These are phyloP conservation scores for Trichogramma dendrolimi DNA, from an alignment of 2,888 invertebrate genomes.

Conservation along the genomic window DNA sequence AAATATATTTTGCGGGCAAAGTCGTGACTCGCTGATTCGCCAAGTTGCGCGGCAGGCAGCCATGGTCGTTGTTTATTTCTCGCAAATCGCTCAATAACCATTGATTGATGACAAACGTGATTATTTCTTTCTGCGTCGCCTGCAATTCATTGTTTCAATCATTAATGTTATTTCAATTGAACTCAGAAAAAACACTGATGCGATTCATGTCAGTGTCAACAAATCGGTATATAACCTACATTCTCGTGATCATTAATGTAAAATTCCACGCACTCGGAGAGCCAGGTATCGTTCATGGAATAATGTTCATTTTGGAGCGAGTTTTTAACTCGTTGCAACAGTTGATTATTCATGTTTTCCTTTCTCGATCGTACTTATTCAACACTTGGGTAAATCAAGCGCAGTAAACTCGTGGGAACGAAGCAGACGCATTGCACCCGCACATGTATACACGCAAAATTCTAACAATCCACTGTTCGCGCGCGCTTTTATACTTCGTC, in stretches of 20 bases:
- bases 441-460: not conserved
- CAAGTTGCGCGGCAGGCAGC: slow-evolving; percentile 60
- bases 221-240: slow-evolving; percentile 31
- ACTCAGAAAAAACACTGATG: slow-evolving; percentile 10
- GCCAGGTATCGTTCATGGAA: slow-evolving; percentile 43
- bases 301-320: slow-evolving; percentile 38
- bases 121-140: slow-evolving; percentile 54
- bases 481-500: not conserved
- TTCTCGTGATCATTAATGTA: slow-evolving; percentile 35
- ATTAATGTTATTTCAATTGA: slow-evolving; percentile 14
- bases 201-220: slow-evolving; percentile 1
- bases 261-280: slow-evolving; percentile 44
- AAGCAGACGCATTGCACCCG: not conserved
- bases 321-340: slow-evolving; percentile 35
- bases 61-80: slow-evolving; percentile 58
- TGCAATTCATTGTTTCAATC: slow-evolving; percentile 15
- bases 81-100: slow-evolving; percentile 65
- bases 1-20: slow-evolving; percentile 57
- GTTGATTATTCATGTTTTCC: slow-evolving; percentile 34
- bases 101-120: slow-evolving; percentile 61
- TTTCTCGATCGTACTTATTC: not conserved
- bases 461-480: not conserved
- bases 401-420: slow-evolving; percentile 12
- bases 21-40: slow-evolving; percentile 51
- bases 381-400: not conserved